A percentile compares a stretch with the other conserved stretches of the same genome.
phyloP scores from a whole-genome alignment of 2,888 invertebrate species.

The Macrostomum cliftonense region DNA sequence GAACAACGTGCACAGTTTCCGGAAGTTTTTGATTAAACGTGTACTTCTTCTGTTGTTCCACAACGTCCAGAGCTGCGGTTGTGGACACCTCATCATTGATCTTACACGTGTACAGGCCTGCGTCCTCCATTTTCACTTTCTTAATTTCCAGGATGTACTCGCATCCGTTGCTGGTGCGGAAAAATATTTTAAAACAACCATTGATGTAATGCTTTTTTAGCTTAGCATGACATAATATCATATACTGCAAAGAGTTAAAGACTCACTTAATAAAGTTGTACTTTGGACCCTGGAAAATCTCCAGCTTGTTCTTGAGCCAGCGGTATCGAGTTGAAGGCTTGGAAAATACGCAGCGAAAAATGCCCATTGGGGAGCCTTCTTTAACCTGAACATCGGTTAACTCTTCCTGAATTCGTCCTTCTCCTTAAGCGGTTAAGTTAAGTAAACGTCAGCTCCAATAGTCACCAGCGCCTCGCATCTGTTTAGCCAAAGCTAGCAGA shows the following conservation, averaged over 20 bases:
- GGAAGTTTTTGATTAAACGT: conserved; percentile 73
- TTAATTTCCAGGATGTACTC: conserved; percentile 70
- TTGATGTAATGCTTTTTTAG: too few relatives aligned
- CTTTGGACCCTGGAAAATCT: conserved; percentile 82
- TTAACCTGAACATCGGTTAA: conserved; percentile 78
- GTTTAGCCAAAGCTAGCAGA: not conserved
- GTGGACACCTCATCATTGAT: conserved; percentile 62
- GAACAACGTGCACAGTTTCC: conserved; percentile 69
- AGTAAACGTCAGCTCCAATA: too few relatives aligned
- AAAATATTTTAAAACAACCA: not conserved
- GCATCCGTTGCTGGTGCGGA: conserved; percentile 57
- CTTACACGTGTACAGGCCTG: conserved; percentile 85
- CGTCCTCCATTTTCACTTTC: conserved; percentile 81
- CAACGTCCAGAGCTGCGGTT: conserved; percentile 77
- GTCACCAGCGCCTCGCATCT: not conserved
- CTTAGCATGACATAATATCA: not conserved
- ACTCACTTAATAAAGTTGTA: conserved; percentile 56
- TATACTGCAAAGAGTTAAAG: not conserved
- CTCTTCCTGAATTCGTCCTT: conserved; percentile 56
- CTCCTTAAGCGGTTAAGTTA: conserved; percentile 15
- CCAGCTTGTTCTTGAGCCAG: conserved; percentile 48
- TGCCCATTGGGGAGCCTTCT: conserved; percentile 82
- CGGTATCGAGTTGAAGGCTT: conserved; percentile 56
- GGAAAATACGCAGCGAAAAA: conserved; percentile 79
- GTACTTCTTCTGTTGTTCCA: conserved; percentile 83